Conservation (phyloP, 2,888 invertebrate species). For the Bruchidius siliquastri region DNA sequence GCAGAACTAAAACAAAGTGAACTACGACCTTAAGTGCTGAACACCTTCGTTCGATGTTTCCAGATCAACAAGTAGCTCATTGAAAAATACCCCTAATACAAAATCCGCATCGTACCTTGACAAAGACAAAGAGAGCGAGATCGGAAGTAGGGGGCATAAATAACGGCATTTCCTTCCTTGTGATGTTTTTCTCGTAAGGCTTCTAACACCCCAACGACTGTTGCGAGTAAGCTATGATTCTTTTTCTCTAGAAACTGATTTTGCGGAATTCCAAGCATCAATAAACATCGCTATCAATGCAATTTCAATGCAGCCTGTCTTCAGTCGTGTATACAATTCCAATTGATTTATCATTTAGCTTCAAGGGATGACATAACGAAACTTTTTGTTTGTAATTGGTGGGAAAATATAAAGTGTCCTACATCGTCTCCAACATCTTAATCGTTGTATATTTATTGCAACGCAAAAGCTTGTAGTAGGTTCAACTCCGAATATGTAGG, state of each 20-base stretch:
- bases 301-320: not conserved
- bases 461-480: too few relatives aligned
- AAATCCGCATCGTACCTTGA: not conserved
- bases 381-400: too few relatives aligned
- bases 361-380: not conserved
- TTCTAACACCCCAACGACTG: not conserved
- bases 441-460: too few relatives aligned
- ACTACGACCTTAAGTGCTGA: not conserved
- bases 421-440: too few relatives aligned
- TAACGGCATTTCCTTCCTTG: not conserved
- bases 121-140: not conserved
- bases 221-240: not conserved
- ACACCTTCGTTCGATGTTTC: not conserved
- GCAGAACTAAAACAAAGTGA: not conserved
- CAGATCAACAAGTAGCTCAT: not conserved
- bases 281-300: not conserved
- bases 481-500: too few relatives aligned
- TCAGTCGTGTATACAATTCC: not conserved
- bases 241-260: not conserved
- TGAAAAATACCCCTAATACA: not conserved
- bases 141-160: not conserved
- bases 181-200: not conserved
- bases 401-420: too few relatives aligned
- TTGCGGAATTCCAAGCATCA: not conserved
- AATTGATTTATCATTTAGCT: not conserved